Evolutionary conservation across 2,888 invertebrate genomes (phyloP).

Genomic region (Kuschelorhynchus macadamiae): DNA sequence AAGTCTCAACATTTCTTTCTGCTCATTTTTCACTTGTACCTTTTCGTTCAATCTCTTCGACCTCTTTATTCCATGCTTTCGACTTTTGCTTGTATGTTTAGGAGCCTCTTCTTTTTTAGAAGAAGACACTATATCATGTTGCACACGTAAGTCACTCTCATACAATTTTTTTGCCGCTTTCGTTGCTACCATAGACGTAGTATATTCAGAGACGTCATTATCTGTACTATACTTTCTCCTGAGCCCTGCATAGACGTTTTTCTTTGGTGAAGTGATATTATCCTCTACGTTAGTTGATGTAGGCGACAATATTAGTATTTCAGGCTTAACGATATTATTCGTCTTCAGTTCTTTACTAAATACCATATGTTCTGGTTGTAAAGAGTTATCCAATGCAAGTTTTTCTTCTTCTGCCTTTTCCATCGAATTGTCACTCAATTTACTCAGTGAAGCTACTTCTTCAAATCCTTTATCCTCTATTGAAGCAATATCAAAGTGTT

Average conservation of each 20-base stretch:
- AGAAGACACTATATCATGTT: constrained; percentile 39
- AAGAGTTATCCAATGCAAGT: too few relatives aligned
- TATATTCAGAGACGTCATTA: constrained; percentile 19
- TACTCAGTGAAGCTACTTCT: too few relatives aligned
- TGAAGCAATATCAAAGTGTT: too few relatives aligned
- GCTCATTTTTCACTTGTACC: constrained; percentile 28
- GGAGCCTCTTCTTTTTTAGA: constrained; percentile 35
- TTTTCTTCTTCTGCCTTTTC: too few relatives aligned
- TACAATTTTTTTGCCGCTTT: constrained; percentile 62
- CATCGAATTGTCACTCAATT: too few relatives aligned
- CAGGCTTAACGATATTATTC: constrained; percentile 17
- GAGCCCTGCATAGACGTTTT: constrained; percentile 24
- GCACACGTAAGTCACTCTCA: constrained; percentile 55
- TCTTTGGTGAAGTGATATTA: not conserved
- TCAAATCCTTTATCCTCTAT: too few relatives aligned
- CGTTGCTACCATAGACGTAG: constrained; percentile 46
- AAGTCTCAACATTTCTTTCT: constrained; percentile 21
- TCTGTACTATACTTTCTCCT: constrained; percentile 18
- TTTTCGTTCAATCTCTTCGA: constrained; percentile 35
- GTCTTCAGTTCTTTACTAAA: not conserved
- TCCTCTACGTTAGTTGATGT: constrained; percentile 48
- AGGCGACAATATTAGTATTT: constrained; percentile 45
- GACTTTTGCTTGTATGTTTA: constrained; percentile 10
- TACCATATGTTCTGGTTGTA: not conserved
- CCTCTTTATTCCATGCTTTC: constrained; percentile 22